Evolutionary conservation across 92 coral and sea anemone species (phyloP).

Genomic region (Heliopora coerulea): DNA sequence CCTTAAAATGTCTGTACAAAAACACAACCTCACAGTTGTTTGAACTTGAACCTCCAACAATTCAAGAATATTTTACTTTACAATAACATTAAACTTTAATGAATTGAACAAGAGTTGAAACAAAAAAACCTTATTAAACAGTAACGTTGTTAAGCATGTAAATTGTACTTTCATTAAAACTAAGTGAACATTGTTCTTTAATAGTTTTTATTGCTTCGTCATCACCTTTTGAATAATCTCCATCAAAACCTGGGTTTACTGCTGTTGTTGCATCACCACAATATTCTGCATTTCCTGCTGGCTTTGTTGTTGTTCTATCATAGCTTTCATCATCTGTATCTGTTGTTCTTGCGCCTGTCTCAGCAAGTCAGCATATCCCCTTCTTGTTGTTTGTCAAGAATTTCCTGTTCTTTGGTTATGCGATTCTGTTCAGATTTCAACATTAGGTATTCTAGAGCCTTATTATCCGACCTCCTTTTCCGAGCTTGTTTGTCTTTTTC

Average conservation of each 20-base stretch:
- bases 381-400: not conserved
- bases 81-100: too few relatives aligned
- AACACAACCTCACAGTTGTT: conserved; percentile 7
- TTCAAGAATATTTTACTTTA: conserved; percentile 22
- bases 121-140: not conserved
- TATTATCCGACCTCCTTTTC: not conserved
- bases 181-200: not conserved
- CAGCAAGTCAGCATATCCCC: not conserved
- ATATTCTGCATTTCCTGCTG: conserved; percentile 6
- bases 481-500: not conserved
- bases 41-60: conserved; percentile 21
- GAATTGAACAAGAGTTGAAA: not conserved
- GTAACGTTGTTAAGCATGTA: not conserved
- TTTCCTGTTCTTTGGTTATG: not conserved
- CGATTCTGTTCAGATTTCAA: not conserved
- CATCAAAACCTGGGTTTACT: not conserved
- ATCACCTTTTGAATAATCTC: not conserved
- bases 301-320: conserved; percentile 22
- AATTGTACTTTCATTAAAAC: not conserved
- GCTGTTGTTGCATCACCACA: not conserved
- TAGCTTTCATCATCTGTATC: conserved; percentile 20
- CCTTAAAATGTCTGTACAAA: conserved; percentile 21
- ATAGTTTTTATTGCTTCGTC: not conserved
- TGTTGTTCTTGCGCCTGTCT: conserved; percentile 25
- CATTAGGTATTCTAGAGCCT: not conserved